phyloP scores from a whole-genome alignment of 2,113 vertebrate genomes.

The Fregata magnificens region DNA sequence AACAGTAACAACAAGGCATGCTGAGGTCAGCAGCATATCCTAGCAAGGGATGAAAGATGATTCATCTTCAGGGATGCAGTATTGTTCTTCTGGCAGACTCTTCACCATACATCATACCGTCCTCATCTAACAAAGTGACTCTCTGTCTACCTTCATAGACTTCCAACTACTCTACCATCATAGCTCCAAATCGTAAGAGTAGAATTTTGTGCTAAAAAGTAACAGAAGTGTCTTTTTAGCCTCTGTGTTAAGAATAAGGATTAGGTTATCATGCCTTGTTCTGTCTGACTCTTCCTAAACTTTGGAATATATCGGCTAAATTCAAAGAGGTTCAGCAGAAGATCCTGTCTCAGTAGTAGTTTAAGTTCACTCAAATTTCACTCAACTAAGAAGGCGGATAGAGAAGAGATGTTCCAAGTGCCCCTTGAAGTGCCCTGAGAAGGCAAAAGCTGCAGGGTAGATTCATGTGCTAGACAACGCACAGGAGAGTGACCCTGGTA shows the following conservation, averaged over 20 bases:
- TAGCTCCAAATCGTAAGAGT: not conserved
- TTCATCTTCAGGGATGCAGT: not conserved
- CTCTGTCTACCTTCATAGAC: no score
- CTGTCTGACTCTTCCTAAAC: not conserved
- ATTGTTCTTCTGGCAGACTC: not conserved
- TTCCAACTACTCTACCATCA: not conserved
- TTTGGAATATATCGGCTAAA: not conserved
- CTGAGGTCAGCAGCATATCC: not conserved
- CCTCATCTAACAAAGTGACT: not conserved
- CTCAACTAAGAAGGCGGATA: accelerated
- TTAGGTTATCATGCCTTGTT: not conserved
- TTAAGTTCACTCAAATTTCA: not conserved
- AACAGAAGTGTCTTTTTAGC: not conserved
- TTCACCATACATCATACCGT: not conserved
- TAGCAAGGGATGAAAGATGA: not conserved
- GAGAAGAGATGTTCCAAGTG: not conserved
- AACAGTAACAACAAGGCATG: not conserved
- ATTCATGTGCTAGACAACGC: not conserved
- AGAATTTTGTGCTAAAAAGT: not conserved
- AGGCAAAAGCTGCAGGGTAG: not conserved
- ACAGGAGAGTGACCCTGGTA: not conserved
- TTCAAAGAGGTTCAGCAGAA: not conserved
- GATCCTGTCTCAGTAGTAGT: not conserved
- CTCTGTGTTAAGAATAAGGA: not conserved
- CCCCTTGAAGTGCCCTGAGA: not conserved